Evolutionary conservation across 1,140 invertebrate genomes (phyloP).

Genomic region (Drosophila prosaltans): DNA sequence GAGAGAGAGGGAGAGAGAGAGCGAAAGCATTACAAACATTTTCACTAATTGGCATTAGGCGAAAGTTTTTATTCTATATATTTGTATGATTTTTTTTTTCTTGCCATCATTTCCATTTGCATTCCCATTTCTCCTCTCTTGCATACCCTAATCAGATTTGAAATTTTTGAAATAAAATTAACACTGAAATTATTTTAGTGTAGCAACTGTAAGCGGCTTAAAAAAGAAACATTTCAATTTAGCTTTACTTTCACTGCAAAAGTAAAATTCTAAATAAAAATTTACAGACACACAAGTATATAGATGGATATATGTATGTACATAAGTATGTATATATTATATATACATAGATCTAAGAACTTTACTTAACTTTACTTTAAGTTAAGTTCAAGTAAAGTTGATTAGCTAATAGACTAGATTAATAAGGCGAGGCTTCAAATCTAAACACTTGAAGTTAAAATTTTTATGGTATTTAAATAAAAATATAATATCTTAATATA

Average conservation of each 20-base stretch:
- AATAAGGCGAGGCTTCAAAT: no score
- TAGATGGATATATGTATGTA: not conserved
- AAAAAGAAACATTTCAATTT: constrained; percentile 51
- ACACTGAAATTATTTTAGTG: constrained; percentile 77
- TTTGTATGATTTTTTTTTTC: constrained; percentile 14
- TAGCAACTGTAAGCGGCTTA: constrained; percentile 71
- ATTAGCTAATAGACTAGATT: no score
- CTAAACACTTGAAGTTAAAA: no score
- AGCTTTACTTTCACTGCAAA: constrained; percentile 18
- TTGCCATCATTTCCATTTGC: no score
- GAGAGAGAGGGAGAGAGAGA: no score
- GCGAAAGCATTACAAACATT: constrained; percentile 11
- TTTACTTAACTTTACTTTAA: no score
- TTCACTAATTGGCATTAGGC: constrained; percentile 70
- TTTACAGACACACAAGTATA: not conserved
- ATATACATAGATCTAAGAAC: no score
- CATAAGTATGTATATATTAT: no score
- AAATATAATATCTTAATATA: no score
- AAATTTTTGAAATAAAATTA: constrained; percentile 66
- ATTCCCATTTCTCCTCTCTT: not conserved
- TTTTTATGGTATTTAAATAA: no score
- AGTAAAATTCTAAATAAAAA: not conserved
- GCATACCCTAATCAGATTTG: constrained; percentile 27
- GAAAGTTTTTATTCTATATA: constrained; percentile 32
- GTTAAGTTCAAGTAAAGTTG: no score